These are phyloP conservation scores for Pissodes strobi DNA, from an alignment of 1,140 invertebrate species.

Conservation along the genomic window DNA sequence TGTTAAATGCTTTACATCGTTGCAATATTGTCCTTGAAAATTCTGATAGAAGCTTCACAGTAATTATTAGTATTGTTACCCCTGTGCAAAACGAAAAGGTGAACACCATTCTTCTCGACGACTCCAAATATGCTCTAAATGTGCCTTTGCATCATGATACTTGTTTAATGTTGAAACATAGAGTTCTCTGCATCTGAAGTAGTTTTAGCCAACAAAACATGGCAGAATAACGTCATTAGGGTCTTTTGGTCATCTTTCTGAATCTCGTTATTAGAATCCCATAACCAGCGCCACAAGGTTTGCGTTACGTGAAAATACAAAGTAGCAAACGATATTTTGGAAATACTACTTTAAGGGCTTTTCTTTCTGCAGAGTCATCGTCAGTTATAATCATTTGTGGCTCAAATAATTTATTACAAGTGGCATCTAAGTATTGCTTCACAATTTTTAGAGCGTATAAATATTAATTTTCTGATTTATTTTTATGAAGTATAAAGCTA, in stretches of 20 bases:
- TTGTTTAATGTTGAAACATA: neutral
- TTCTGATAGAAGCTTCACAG: no score
- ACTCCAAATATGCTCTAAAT: neutral
- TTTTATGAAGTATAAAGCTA: no score
- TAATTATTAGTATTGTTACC: no score
- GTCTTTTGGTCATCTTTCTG: neutral
- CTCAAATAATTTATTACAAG: no score
- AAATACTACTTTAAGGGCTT: conserved; percentile 12
- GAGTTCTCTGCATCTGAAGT: neutral
- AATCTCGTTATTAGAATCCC: neutral
- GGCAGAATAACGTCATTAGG: neutral
- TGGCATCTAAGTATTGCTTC: no score
- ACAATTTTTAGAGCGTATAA: no score
- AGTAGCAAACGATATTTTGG: conserved; percentile 6
- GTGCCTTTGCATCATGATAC: neutral
- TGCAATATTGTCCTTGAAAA: neutral
- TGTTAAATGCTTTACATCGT: conserved; percentile 6
- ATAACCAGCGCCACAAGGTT: conserved; percentile 13
- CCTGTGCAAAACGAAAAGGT: neutral
- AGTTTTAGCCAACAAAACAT: neutral
- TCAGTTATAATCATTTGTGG: conserved; percentile 16
- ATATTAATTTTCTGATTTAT: no score
- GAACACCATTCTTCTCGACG: neutral
- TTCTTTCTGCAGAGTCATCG: neutral
- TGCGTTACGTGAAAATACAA: conserved; percentile 15